Evolutionary conservation across 2,888 invertebrate genomes (phyloP).

Genomic region (Chesias legatella): DNA sequence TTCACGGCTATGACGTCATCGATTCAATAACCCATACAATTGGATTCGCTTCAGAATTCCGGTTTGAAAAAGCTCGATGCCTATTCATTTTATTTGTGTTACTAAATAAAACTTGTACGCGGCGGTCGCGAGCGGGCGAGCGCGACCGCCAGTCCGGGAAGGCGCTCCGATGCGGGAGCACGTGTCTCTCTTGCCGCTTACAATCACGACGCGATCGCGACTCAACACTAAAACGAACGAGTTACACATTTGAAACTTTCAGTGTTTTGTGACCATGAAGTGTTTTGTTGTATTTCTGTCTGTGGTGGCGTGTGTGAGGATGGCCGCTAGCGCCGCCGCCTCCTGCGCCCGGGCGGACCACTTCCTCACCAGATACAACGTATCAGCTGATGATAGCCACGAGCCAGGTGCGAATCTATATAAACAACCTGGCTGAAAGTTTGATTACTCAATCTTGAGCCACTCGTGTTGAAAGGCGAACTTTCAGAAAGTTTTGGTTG

Average conservation of each 20-base stretch:
- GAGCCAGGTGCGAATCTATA: constrained; percentile 63
- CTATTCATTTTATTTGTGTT: constrained; percentile 60
- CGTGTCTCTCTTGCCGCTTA: constrained; percentile 51
- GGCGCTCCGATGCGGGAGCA: constrained; percentile 69
- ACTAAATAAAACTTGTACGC: constrained; percentile 54
- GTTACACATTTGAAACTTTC: constrained; percentile 46
- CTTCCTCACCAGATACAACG: constrained; percentile 68
- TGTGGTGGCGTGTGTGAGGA: constrained; percentile 50
- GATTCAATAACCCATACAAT: constrained; percentile 37
- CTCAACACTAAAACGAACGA: constrained; percentile 49
- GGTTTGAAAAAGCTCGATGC: constrained; percentile 48
- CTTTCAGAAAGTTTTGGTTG: constrained; percentile 15
- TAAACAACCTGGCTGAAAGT: constrained; percentile 37
- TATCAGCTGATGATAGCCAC: constrained; percentile 71
- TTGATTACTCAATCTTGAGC: constrained; percentile 19
- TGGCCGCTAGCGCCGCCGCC: constrained; percentile 49
- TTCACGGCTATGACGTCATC: constrained; percentile 40
- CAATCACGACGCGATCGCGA: constrained; percentile 59
- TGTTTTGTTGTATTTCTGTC: constrained; percentile 62
- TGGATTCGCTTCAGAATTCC: constrained; percentile 47
- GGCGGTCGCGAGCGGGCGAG: constrained; percentile 35
- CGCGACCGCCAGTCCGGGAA: constrained; percentile 55
- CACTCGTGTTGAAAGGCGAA: constrained; percentile 23
- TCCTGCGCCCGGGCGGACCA: constrained; percentile 58
- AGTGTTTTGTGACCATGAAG: constrained; percentile 67